phyloP scores from a whole-genome alignment of 1,140 invertebrate species.

The Neelides sp. region DNA sequence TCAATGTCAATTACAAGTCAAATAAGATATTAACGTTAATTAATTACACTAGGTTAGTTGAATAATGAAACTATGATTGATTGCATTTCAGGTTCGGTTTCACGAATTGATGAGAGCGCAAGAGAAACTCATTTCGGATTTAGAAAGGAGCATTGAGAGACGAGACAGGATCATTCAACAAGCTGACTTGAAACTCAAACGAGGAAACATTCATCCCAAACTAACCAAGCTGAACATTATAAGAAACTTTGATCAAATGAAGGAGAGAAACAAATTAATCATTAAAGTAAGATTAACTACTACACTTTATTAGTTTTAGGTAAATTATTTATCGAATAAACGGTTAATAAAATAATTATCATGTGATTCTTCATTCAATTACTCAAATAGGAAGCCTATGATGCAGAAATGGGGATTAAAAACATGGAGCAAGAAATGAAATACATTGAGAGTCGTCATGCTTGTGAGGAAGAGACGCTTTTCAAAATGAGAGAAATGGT shows the following conservation, averaged over 20 bases:
- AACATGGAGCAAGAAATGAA: constrained; percentile 15
- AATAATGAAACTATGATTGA: too few relatives aligned
- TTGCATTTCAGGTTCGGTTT: constrained; percentile 42
- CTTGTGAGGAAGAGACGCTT: constrained; percentile 12
- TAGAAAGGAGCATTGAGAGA: constrained; percentile 58
- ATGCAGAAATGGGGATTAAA: constrained; percentile 23
- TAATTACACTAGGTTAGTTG: too few relatives aligned
- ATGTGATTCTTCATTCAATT: constrained; percentile 1
- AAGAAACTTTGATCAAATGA: constrained; percentile 17
- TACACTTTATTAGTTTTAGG: neutral
- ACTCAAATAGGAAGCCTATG: constrained; percentile 28
- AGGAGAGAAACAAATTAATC: constrained; percentile 17
- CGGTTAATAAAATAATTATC: too few relatives aligned
- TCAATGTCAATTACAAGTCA: too few relatives aligned
- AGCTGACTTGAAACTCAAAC: constrained; percentile 45
- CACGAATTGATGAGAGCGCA: constrained; percentile 55
- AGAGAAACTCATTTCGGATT: constrained; percentile 58
- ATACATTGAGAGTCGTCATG: constrained; percentile 16
- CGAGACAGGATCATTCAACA: constrained; percentile 51
- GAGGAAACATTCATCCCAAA: constrained; percentile 28
- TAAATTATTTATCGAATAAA: neutral
- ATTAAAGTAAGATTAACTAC: neutral
- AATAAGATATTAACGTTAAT: too few relatives aligned
- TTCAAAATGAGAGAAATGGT: constrained; percentile 16
- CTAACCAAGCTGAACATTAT: constrained; percentile 25